Base-by-base conservation (phyloP, 2,113 vertebrate species). In the Amphiprion percula region DNA sequence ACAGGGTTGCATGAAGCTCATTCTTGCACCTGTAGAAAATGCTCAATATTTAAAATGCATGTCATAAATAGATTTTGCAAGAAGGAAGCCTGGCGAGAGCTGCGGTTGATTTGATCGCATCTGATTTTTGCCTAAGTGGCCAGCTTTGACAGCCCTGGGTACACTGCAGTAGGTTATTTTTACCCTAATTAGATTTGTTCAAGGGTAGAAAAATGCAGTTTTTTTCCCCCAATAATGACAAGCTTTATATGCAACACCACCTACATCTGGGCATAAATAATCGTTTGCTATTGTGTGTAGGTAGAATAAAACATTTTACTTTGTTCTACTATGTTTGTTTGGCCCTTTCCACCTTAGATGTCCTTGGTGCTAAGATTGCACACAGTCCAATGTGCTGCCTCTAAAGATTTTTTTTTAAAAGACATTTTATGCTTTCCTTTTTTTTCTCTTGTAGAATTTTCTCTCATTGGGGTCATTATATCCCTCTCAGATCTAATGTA, bases 91-190 rank as follows among this genome's bases (percentile, higher is more conserved):
- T 28, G 39, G 33, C 9, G 37, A 19, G 37, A 62, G 52, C 49
- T 66, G 55, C 16, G 5, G 41, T 24, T 71, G 59, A 89, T 75
- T 72, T 84, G 62, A 63, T 80, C 37, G 11, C 55, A 26, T 71
- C 58, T 80, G 66, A 74, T 74, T 67, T 71, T 80, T 62, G 47
- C 30, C 76, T 10, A 56, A 54, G 37, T 74, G 76, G 68, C 67
- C 59, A 50, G 37, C 47, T 61, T 21, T 54, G 61, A 55, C 37
- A 58, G 68, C 74, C 39, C 53, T 58, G 19, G 12, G 60, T 80
- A 19, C 55, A 75, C 67, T 88, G 84, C 76, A 80, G 83, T 65
- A 23, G n/a, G 49, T 76, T 74, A 74, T 80, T 77, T 84, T 82
- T 79, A 72, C 39, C 68, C 30, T 6, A 30, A 30, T 30, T 30